Conservation (phyloP, 2,888 invertebrate species). For the Dryobotodes eremita region DNA sequence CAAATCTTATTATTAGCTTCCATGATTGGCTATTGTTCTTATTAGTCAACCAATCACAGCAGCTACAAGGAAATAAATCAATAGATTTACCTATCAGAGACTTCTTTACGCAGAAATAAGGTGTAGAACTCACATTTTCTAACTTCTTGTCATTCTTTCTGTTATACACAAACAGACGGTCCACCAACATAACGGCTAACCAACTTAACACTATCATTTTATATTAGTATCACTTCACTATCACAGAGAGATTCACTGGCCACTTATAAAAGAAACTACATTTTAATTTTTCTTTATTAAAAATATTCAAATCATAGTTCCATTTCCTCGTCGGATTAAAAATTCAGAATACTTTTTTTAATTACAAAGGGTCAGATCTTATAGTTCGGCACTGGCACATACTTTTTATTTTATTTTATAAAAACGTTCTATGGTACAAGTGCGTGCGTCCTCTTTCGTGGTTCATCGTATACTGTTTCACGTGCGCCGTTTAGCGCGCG, state of each 20-base stretch:
- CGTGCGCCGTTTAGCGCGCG: constrained; percentile 52
- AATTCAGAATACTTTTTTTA: background rate
- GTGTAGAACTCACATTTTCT: constrained; percentile 71
- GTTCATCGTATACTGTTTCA: constrained; percentile 62
- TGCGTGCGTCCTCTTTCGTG: constrained; percentile 64
- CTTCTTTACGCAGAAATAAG: background rate
- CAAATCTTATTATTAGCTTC: background rate
- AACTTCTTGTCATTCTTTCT: constrained; percentile 72
- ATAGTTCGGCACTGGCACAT: constrained; percentile 60
- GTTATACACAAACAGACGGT: constrained; percentile 61
- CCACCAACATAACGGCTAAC: constrained; percentile 73
- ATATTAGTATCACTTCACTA: constrained; percentile 80
- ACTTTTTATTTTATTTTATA: constrained; percentile 20
- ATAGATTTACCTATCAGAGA: background rate
- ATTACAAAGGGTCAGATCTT: constrained; percentile 28
- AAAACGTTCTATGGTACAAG: constrained; percentile 40
- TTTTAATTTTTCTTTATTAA: background rate
- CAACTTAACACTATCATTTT: constrained; percentile 86
- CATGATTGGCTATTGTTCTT: background rate
- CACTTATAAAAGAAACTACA: constrained; percentile 31
- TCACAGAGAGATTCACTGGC: constrained; percentile 78
- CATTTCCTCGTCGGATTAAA: background rate
- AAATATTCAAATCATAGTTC: background rate
- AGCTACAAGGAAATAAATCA: background rate
- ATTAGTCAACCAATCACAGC: background rate